phyloP scores from a whole-genome alignment of 2,113 vertebrate species.

The Trogon melanurus region DNA sequence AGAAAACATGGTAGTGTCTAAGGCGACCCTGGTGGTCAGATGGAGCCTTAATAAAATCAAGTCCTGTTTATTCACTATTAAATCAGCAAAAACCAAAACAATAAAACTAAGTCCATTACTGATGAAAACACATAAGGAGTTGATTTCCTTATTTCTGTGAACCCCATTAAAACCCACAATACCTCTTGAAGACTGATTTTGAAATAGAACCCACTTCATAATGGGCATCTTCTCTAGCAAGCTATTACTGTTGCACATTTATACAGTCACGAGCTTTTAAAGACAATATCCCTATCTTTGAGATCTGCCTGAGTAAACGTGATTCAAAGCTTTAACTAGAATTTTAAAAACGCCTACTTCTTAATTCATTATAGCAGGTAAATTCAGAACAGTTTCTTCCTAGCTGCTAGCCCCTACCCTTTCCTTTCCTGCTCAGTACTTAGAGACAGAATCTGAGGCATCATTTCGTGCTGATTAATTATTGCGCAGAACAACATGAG shows the following conservation, averaged over 20 bases:
- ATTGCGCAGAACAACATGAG: background rate
- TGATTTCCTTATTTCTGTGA: background rate
- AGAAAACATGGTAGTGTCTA: background rate
- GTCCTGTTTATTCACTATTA: background rate
- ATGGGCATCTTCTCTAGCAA: background rate
- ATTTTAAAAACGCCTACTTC: background rate
- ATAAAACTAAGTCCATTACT: background rate
- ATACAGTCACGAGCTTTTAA: background rate
- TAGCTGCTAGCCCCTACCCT: accelerated
- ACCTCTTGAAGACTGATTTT: background rate
- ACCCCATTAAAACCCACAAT: background rate
- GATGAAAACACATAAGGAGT: background rate
- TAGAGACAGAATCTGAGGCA: background rate
- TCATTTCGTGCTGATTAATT: background rate
- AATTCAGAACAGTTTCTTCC: background rate
- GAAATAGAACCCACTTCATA: background rate
- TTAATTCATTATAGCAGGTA: background rate
- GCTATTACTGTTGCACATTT: accelerated
- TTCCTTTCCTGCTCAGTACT: background rate
- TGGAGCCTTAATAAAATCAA: background rate
- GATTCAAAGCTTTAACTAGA: background rate
- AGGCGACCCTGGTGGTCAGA: background rate
- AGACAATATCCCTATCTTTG: background rate
- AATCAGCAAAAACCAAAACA: background rate
- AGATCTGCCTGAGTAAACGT: background rate